Evolutionary conservation across 2,797 vertebrate genomes (phyloP).

Genomic region (Clarias platycephalus): DNA sequence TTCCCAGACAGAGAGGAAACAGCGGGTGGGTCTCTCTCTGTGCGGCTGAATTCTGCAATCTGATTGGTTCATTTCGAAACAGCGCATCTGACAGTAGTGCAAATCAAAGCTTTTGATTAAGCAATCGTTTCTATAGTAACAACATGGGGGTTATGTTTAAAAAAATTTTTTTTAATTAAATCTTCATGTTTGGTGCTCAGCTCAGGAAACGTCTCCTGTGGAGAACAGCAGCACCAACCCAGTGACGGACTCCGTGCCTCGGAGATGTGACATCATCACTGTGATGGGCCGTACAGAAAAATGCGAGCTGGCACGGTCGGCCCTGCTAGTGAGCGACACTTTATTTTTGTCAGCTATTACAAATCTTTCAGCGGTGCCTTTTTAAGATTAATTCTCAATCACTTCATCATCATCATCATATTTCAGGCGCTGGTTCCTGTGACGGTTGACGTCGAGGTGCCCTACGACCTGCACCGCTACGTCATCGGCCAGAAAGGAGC

Average conservation of each 20-base stretch:
- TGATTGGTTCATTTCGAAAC: background rate
- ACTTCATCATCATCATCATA: background rate
- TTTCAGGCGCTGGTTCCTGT: conserved; percentile 77
- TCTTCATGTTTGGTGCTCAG: conserved; percentile 53
- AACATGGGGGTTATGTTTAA: background rate
- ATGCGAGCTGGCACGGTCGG: conserved; percentile 72
- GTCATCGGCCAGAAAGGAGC: conserved; percentile 83
- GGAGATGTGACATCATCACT: conserved; percentile 76
- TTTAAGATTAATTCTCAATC: background rate
- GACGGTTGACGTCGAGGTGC: conserved; percentile 75
- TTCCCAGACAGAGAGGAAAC: conserved; percentile 80
- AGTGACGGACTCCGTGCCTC: conserved; percentile 66
- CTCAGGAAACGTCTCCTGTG: conserved; percentile 67
- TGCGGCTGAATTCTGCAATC: background rate
- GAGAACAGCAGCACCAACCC: conserved; percentile 72
- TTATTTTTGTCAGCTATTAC: background rate
- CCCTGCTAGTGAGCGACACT: conserved; percentile 71
- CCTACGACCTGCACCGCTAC: conserved; percentile 79
- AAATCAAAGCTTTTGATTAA: background rate
- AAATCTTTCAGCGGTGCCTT: background rate
- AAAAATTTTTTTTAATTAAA: too few species aligned
- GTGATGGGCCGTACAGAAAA: conserved; percentile 75
- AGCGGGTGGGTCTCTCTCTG: conserved; percentile 55
- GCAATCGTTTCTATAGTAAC: background rate
- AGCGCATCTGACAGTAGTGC: background rate